These are phyloP conservation scores for Pentalonia nigronervosa DNA, from an alignment of 1,140 invertebrate species.

Conservation along the genomic window DNA sequence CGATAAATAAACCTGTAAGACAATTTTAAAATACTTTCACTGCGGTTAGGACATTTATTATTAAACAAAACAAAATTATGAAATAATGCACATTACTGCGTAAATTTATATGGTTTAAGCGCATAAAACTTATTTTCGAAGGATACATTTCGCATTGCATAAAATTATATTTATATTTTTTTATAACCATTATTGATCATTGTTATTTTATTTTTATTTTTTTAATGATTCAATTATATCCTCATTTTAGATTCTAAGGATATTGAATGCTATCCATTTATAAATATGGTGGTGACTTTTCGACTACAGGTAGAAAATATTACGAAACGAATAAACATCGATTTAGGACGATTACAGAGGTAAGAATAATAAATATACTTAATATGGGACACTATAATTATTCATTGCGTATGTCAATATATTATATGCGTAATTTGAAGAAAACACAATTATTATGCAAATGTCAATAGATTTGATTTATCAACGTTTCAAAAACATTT, in stretches of 20 bases:
- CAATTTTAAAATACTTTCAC: conserved; percentile 30
- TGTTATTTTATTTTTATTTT: background rate
- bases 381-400: background rate
- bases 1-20: background rate
- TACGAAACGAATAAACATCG: background rate
- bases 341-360: background rate
- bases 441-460: background rate
- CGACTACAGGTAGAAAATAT: background rate
- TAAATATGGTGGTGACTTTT: background rate
- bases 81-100: background rate
- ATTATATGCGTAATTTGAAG: background rate
- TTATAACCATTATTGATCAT: background rate
- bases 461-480: background rate
- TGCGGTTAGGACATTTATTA: background rate
- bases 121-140: background rate
- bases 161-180: background rate
- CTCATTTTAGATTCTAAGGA: background rate
- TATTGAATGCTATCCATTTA: background rate
- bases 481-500: background rate
- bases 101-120: background rate
- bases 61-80: conserved; percentile 6
- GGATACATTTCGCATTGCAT: background rate
- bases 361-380: background rate
- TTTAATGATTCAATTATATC: background rate
- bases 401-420: background rate